A percentile compares a stretch with the other conserved stretches of the same genome.
These are phyloP conservation scores for Gnathonemus echidnorhynchus DNA, from an alignment of 2,113 vertebrate genomes.

Conservation along the genomic window DNA sequence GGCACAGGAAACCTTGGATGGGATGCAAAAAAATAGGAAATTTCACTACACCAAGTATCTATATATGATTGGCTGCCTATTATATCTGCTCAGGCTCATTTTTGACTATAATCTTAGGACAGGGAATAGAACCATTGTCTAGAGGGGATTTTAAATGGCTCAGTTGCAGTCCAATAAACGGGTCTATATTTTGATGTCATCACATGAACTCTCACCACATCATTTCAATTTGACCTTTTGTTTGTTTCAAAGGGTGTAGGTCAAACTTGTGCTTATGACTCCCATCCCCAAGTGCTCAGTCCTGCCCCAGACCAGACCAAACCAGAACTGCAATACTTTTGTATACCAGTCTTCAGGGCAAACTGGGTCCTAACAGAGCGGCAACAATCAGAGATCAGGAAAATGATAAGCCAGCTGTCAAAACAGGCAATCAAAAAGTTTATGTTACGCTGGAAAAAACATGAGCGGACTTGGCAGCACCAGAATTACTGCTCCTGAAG, in stretches of 20 bases:
- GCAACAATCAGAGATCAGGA: slow-evolving; percentile 42
- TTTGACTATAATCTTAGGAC: not conserved
- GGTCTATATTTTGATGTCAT: slow-evolving; percentile 16
- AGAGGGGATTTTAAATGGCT: slow-evolving; percentile 16
- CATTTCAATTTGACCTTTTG: slow-evolving; percentile 1
- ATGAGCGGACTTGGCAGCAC: not conserved
- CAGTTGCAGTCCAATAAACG: slow-evolving; percentile 16
- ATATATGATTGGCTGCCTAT: not conserved
- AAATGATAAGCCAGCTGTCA: slow-evolving; percentile 62
- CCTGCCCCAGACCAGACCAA: not conserved
- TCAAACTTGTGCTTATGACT: not conserved
- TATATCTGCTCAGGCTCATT: not conserved
- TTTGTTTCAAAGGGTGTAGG: not conserved
- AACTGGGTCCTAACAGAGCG: slow-evolving; percentile 18
- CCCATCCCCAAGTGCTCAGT: not conserved
- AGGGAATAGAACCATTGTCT: not conserved
- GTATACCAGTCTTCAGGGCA: slow-evolving; percentile 34
- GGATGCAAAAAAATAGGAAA: not conserved
- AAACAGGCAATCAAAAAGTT: slow-evolving; percentile 42
- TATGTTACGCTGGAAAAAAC: slow-evolving; percentile 4
- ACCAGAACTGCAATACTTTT: slow-evolving; percentile 31
- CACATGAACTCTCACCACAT: not conserved
- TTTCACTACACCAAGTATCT: not conserved
- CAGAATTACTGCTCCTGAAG: not conserved
- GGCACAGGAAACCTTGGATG: not conserved